Conservation (phyloP, 2,888 invertebrate species). For the Sipunculus nudus region DNA sequence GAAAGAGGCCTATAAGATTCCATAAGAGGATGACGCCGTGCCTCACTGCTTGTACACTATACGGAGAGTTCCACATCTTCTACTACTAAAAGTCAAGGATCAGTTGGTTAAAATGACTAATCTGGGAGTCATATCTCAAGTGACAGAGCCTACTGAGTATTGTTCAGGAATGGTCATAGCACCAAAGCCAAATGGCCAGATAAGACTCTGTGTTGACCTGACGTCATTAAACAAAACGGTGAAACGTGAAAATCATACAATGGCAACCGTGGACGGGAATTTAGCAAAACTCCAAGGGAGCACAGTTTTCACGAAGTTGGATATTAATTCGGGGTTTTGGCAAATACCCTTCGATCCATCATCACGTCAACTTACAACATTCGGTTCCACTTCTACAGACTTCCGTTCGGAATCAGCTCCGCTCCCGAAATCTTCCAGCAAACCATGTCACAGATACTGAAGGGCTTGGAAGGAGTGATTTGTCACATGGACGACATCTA, state of each 20-base stretch:
- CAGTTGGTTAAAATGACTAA: conserved; percentile 47
- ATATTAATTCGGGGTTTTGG: conserved; percentile 37
- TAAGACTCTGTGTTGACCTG: conserved; percentile 28
- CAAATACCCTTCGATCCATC: too few species aligned
- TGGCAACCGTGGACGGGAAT: conserved; percentile 21
- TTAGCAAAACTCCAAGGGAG: conserved; percentile 17
- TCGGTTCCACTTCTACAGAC: conserved; percentile 24
- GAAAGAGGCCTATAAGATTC: neutral
- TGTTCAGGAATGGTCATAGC: conserved; percentile 57
- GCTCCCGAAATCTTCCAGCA: conserved; percentile 24
- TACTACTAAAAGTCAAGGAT: conserved; percentile 45
- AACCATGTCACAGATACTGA: conserved; percentile 27
- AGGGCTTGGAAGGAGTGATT: conserved; percentile 20
- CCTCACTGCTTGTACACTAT: conserved; percentile 47
- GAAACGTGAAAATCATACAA: conserved; percentile 9
- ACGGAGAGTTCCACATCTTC: conserved; percentile 52
- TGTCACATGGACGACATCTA: conserved; percentile 39
- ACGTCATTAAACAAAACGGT: conserved; percentile 15
- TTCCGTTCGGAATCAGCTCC: conserved; percentile 21
- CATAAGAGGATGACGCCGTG: conserved; percentile 32
- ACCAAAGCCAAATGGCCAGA: conserved; percentile 34
- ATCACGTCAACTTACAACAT: too few species aligned
- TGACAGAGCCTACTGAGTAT: conserved; percentile 54
- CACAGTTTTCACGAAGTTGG: conserved; percentile 35
- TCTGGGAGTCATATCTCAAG: conserved; percentile 47